These are phyloP conservation scores for Cyprinus carpio DNA, from an alignment of 2,113 vertebrate genomes.

Conservation along the genomic window DNA sequence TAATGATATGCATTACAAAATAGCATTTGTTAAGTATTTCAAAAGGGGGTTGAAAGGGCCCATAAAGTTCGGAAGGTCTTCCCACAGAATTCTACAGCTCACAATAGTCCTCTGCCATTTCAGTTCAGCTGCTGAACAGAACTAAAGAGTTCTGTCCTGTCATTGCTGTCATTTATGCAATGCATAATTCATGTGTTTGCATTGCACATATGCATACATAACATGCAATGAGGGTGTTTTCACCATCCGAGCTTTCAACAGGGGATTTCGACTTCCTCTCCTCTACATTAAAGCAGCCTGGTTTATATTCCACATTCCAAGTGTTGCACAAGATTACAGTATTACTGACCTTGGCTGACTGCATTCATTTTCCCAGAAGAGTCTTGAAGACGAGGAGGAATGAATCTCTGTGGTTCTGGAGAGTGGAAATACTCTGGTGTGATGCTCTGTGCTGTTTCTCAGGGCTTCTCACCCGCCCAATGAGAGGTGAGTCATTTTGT, in stretches of 20 bases:
- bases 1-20: slow-evolving; percentile 34
- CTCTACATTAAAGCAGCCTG: slow-evolving; percentile 5
- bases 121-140: slow-evolving; percentile 15
- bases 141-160: background rate
- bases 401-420: slow-evolving; percentile 10
- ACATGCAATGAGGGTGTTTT: background rate
- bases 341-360: slow-evolving; percentile 33
- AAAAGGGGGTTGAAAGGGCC: background rate
- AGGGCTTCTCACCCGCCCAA: slow-evolving; percentile 31
- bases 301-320: slow-evolving; percentile 30
- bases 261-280: slow-evolving; percentile 11
- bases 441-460: slow-evolving; percentile 18
- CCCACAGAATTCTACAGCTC: background rate
- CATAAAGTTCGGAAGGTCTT: background rate
- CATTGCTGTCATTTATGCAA: slow-evolving; percentile 6
- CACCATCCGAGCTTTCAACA: slow-evolving; percentile 13
- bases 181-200: slow-evolving; percentile 44
- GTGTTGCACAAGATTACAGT: slow-evolving; percentile 39
- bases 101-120: background rate
- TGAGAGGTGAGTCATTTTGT: slow-evolving; percentile 47
- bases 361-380: slow-evolving; percentile 28
- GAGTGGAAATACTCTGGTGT: slow-evolving; percentile 29
- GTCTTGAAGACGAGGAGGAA: slow-evolving; percentile 17
- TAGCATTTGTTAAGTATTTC: background rate
- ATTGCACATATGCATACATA: slow-evolving; percentile 26